Conservation (phyloP, 2,113 vertebrate species). For the Microcebus griseorufus region DNA sequence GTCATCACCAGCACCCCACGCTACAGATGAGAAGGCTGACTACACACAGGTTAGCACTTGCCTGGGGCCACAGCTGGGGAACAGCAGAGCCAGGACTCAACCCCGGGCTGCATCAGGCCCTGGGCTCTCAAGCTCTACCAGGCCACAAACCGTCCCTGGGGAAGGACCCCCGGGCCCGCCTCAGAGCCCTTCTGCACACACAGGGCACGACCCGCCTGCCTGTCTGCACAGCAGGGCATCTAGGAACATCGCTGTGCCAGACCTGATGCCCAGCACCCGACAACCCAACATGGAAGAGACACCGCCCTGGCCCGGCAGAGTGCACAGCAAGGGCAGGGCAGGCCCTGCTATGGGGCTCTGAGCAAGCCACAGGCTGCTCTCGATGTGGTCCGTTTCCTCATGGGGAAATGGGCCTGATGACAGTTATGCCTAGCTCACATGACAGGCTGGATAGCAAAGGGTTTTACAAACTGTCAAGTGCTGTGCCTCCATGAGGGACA, state of each 20-base stretch:
- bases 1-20: not conserved
- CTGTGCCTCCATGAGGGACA: not conserved
- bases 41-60: not conserved
- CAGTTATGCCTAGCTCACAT: not conserved
- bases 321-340: not conserved
- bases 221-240: too few species aligned
- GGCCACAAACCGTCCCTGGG: not conserved
- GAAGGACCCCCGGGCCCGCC: not conserved
- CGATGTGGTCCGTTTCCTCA: rapidly evolving
- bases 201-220: not conserved
- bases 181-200: not conserved
- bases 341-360: not conserved
- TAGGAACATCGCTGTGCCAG: not conserved
- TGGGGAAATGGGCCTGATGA: rapidly evolving
- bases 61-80: not conserved
- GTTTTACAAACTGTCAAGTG: not conserved
- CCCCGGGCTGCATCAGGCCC: not conserved
- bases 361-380: not conserved
- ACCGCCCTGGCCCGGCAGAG: not conserved
- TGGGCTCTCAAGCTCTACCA: not conserved
- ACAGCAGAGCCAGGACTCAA: not conserved
- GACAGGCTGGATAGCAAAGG: not conserved
- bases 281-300: not conserved
- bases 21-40: not conserved
- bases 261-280: not conserved